Base-by-base conservation (phyloP, 2,888 invertebrate genomes). In the Schrankia costaestrigalis region DNA sequence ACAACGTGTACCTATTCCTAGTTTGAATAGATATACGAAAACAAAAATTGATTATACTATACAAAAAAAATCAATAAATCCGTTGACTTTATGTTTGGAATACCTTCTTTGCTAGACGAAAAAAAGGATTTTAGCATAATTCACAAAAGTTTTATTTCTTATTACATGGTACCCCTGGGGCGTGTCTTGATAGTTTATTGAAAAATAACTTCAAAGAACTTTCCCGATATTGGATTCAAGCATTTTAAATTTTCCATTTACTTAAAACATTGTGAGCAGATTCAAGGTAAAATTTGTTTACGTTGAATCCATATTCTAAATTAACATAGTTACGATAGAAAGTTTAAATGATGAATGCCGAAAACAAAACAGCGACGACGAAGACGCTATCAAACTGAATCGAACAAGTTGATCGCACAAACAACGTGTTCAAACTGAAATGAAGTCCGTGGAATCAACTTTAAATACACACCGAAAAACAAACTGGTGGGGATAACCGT, bases 401-500 rank as follows among this genome's bases (percentile, higher is more conserved):
- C 30, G 35, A 46, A 34, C 31, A 32, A 43, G 47, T 41, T 48
- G 39, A 51, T 37, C 26, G 34, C 31, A 41, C 35, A 54, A 46
- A 54, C 62, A 59, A 57, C 51, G 43, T 29, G 19, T 22, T 26
- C 22, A 14, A 56, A 46, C 45, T 46, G 32, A 44, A 60, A 60
- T 60, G 49, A 56, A 63, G 51, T 58, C 51, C 50, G 22, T 33
- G 49, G 37, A 56, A 56, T 56, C 54, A 64, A 63, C 62, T 64
- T 63, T 61, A 62, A 69, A 64, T 63, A 62, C 57, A 49, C 57
- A 58, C 51, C 57, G 61, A 73, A 78, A 75, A 79, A 72, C 73
- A 76, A 79, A 78, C 73, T 53, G 41, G 38, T 22, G 41, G 30
- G 46, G 43, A 49, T 8, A 14, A 11, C 51, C 32, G 33, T 3